Conservation (phyloP, 2,797 vertebrate genomes). For the Avahi laniger region DNA sequence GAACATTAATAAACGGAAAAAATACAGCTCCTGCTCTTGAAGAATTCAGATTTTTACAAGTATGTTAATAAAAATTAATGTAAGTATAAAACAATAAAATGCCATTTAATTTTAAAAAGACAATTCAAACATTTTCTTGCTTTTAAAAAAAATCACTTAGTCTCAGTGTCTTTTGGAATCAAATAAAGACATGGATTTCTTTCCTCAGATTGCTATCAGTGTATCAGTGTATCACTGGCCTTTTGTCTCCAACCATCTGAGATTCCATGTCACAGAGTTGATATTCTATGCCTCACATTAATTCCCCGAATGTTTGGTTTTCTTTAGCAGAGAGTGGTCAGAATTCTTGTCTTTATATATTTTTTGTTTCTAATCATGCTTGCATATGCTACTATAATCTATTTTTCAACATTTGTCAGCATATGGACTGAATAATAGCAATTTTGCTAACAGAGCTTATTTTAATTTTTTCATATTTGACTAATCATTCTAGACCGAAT, state of each 20-base stretch:
- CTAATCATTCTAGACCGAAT: neutral
- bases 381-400: neutral
- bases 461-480: neutral
- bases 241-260: constrained; percentile 66
- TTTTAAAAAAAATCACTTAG: neutral
- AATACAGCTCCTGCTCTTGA: neutral
- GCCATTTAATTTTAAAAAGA: neutral
- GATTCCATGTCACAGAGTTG: neutral
- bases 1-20: neutral
- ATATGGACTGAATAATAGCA: neutral
- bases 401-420: constrained; percentile 1
- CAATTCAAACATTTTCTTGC: neutral
- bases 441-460: neutral
- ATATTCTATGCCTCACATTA: constrained; percentile 19
- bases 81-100: neutral
- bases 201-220: neutral
- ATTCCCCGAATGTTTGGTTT: constrained; percentile 35
- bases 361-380: neutral
- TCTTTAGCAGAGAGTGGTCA: constrained; percentile 42
- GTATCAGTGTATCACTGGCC: neutral
- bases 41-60: neutral
- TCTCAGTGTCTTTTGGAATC: neutral
- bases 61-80: neutral
- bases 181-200: neutral
- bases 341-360: constrained; percentile 41